Evolutionary conservation across 2,797 vertebrate species (phyloP).

Genomic region (Enteromius viviparus): DNA sequence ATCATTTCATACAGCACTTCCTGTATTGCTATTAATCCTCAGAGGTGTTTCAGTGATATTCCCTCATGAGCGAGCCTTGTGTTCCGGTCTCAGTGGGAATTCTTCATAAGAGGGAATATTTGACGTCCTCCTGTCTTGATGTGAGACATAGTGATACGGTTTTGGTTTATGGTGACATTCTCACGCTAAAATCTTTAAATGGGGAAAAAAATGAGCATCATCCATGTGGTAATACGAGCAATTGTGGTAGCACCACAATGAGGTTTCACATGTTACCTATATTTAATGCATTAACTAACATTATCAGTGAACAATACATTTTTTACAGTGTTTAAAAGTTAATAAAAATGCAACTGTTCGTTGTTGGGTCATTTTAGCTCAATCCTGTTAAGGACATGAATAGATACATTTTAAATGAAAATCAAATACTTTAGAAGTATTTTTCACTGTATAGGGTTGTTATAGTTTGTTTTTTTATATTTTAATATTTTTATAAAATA

Average conservation of each 20-base stretch:
- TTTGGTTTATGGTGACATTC: constrained; percentile 7
- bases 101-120: constrained; percentile 25
- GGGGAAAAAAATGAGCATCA: background rate
- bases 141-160: background rate
- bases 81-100: constrained; percentile 15
- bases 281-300: background rate
- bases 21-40: constrained; percentile 48
- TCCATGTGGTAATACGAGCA: background rate
- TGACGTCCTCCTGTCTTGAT: background rate
- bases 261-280: background rate
- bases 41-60: constrained; percentile 41
- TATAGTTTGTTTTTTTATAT: background rate
- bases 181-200: background rate
- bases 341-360: background rate
- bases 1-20: constrained; percentile 55
- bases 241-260: background rate
- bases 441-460: background rate
- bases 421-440: background rate
- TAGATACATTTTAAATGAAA: background rate
- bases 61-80: constrained; percentile 4
- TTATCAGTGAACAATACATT: background rate
- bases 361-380: background rate
- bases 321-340: background rate
- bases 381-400: background rate
- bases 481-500: background rate